phyloP scores from a whole-genome alignment of 1,140 invertebrate species.

The Panulirus ornatus region DNA sequence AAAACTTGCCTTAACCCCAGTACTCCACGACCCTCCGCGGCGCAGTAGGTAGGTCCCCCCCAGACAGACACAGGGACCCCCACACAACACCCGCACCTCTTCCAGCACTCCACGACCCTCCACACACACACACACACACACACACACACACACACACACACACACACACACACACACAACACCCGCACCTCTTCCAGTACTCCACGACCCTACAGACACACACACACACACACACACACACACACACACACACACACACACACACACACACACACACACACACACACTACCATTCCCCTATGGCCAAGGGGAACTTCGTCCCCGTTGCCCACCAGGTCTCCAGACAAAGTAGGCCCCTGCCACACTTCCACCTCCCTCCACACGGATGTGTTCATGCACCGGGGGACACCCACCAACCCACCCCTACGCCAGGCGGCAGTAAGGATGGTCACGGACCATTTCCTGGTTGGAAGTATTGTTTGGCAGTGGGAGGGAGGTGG shows the following conservation, averaged over 20 bases:
- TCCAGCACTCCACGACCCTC: no score
- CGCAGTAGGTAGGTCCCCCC: no score
- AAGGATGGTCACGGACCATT: neutral
- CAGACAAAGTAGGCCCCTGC: neutral
- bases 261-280: neutral
- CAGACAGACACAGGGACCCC: no score
- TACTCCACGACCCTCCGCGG: no score
- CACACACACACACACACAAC: neutral
- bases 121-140: neutral
- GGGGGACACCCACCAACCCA: neutral
- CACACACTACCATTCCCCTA: neutral
- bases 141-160: neutral
- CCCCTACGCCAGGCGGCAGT: neutral
- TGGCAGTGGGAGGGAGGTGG: no score
- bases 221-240: slow-evolving; percentile 36
- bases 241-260: slow-evolving; percentile 31
- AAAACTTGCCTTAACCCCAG: no score
- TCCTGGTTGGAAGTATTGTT: no score
- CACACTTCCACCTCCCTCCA: neutral
- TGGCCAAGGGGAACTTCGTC: neutral
- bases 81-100: no score
- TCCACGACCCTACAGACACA: neutral
- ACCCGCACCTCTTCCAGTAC: neutral
- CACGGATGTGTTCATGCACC: neutral
- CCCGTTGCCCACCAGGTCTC: neutral